Percentiles rank a stretch among this genome's conserved stretches.
Conservation (phyloP, 2,888 invertebrate species). For the Synergus itoensis region DNA sequence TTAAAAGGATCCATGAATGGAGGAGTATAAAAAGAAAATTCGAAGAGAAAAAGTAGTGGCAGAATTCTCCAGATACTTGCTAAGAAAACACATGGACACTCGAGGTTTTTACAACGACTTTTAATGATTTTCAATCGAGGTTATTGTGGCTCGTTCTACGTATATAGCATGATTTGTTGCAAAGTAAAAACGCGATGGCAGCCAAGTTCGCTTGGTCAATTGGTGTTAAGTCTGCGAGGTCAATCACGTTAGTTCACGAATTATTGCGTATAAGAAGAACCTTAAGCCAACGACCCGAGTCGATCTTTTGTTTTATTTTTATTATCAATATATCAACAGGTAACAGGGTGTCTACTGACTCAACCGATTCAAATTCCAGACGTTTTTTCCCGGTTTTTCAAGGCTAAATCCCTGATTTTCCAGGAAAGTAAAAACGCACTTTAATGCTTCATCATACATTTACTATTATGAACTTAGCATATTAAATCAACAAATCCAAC, state of each 20-base stretch:
- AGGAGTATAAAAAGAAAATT: not conserved
- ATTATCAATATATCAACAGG: not conserved
- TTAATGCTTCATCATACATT: too few species aligned
- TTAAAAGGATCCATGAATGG: not conserved
- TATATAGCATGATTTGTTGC: not conserved
- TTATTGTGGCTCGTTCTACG: conserved; percentile 15
- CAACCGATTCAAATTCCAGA: too few species aligned
- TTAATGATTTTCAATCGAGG: conserved; percentile 21
- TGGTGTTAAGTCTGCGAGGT: conserved; percentile 23
- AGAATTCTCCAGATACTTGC: not conserved
- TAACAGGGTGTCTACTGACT: too few species aligned
- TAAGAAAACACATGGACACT: not conserved
- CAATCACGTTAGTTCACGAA: conserved; percentile 11
- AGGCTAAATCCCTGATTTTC: too few species aligned
- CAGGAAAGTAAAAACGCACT: too few species aligned
- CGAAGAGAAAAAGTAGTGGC: not conserved
- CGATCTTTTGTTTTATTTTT: not conserved
- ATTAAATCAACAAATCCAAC: too few species aligned
- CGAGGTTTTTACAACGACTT: not conserved
- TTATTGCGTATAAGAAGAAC: conserved; percentile 8
- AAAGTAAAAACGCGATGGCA: not conserved
- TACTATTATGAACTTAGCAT: too few species aligned
- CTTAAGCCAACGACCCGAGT: not conserved
- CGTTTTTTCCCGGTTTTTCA: too few species aligned
- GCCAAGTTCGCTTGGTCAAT: conserved; percentile 26